Evolutionary conservation across 2,113 vertebrate genomes (phyloP), one percentile per base, ranked within the genome.

Genomic region (Rhinichthys klamathensis): DNA sequence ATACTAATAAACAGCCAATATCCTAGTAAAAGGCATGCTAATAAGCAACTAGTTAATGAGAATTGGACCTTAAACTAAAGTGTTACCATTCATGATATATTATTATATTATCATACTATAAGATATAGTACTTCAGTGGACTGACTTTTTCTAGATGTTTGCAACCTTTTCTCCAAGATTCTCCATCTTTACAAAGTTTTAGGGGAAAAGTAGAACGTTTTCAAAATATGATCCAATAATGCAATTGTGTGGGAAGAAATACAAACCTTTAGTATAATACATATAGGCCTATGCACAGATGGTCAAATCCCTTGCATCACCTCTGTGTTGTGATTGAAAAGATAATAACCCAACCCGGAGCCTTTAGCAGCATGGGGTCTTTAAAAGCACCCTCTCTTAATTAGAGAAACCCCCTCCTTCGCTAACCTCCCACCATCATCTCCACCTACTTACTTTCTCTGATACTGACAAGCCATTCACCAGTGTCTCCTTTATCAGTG

Each of bases 261-360:
- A 69, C 15, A 49, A 21, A 21, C 27, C 13, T 46, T 63, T 18
- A 21, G 6, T n/a, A 72, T 44, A 46, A 61, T 79, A 61, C 35
- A 41, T 41, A 41, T 38, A 41, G 41, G 41, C 41, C 41, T 41
- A 13, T 46, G 46, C 32, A 44, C 75, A 58, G 51, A 78, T 58
- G 60, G 38, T 65, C 60, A 18, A 32, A 63, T 18, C 35, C n/a
- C 38, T 12, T 56, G 25, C 10, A 9, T 49, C 49, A 27, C 41
- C 49, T 35, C 84, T 72, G 54, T 41, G 18, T 44, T 44, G 16
- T 21, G 21, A 77, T 35, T 77, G 67, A 82, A 60, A 76, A 49
- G 65, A 35, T 82, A 86, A 75, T 54, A 30, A 80, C 65, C 79
- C 27, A 72, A 82, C 56, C 75, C 56, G 81, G 75, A 67, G 49